Base-by-base conservation (phyloP, 2,797 vertebrate species). In the Benthosema pterotum region DNA sequence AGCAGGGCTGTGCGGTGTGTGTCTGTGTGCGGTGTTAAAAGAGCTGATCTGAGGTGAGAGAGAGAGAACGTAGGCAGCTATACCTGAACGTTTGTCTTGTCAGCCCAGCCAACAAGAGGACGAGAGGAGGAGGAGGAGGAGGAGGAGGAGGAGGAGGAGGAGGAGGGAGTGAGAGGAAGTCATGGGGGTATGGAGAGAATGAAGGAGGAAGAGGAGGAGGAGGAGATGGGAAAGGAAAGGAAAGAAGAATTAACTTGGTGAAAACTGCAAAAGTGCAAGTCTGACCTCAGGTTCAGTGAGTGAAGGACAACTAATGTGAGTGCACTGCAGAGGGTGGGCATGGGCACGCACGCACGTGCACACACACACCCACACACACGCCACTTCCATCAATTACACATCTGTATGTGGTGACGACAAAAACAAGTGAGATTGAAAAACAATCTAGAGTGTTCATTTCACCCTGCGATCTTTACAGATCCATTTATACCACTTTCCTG, bases 81-180 rank as follows among this genome's bases (percentile, higher is more conserved):
- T 94, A 94, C 93, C 93, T 94, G 92, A 85, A 86, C 80, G 86
- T 92, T 90, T 83, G 92, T 92, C 93, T 94, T 91, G 91, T 71
- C 91, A 89, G 88, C 88, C 90, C 89, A 80, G 89, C 83, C 82
- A 83, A 91, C 84, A 91, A 25, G 22, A 25, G 22, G 82, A 87
- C 68, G 74, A 84, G 78, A 83, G 74, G 80, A 65, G 68, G 77
- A 70, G 64, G 74, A 76, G 68, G 75, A 67, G 51, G 74, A 65
- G 57, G 60, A 73, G 71, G 74, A n/a, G n/a, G n/a, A n/a, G n/a
- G n/a, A n/a, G 68, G 81, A 69, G 68, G 75, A 67, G 51, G 74
- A 65, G 57, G 60, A 73, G 71, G 74, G 72, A 76, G 84, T 67
- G 78, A 17, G 51, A 49, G 65, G 77, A 74, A 67, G 71, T 68